Evolutionary conservation across 1,140 invertebrate genomes (phyloP), one percentile per base, ranked within the genome.

Genomic region (Lethrus apterus): DNA sequence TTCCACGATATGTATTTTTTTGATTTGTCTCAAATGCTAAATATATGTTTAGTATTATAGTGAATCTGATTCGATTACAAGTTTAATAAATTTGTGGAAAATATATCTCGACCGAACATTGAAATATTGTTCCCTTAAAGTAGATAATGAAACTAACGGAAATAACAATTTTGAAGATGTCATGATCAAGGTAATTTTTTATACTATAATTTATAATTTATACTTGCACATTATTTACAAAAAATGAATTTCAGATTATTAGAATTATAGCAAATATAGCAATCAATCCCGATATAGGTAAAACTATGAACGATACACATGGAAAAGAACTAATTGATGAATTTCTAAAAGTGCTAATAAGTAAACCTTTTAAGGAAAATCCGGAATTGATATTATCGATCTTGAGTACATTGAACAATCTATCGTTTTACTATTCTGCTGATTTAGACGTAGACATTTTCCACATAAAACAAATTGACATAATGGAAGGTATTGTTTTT

Each of bases 231-330:
- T 29, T 8, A n/a, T 29, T n/a, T n/a, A n/a, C n/a, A n/a, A n/a
- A n/a, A n/a, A n/a, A n/a, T n/a, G n/a, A 42, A 29, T 56, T 60
- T 31, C 35, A 66, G 62, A 67, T 82, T 29, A 76, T 86, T 9
- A 67, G 84, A 15, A 78, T 86, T 3, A 68, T 86, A 33, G 84
- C 83, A 20, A 87, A 87, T 60, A 77, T 84, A 65, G 78, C 79
- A 24, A 79, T 86, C 26, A 81, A 81, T 66, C 70, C 79, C 11
- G 72, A 75, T 10, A 80, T 85, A 32, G 84, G 84, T 7, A 71
- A 71, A 36, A 66, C 67, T 19, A 61, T 84, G 34, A 66, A 64
- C 32, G 57, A 65, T 20, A 53, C 60, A 47, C 65, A 64, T 49
- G 67, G 65, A 7, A 55, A 49, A 8, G 50, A 55, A 40, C 60